Evolutionary conservation across 2,113 vertebrate species (phyloP), one percentile per base, ranked within the genome.

Genomic region (Casuarius casuarius): DNA sequence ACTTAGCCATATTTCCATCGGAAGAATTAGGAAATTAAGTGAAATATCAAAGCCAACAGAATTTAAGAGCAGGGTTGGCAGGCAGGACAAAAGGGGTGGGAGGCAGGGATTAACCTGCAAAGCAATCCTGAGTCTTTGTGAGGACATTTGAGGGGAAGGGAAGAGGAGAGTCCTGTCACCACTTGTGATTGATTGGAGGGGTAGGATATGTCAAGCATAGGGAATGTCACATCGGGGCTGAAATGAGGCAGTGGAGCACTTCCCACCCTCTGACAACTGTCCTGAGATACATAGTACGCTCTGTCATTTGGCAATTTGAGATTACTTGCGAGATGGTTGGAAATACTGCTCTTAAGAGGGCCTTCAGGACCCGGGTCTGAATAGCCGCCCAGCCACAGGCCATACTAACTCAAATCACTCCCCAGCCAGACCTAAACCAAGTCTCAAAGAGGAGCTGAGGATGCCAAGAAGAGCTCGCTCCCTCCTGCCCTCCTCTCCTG

Each of bases 71-170:
- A 51, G n/a, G 12, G 9, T n/a, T 93, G 73, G 56, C 68, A 82
- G 40, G 72, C 35, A 35, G 67, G 52, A n/a, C 2, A 5, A 46
- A 49, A 62, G 8, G 83, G 56, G 26, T 71, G 29, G 67, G 12
- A 52, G 25, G 25, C 31, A 72, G 22, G 25, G 49, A 21, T 25
- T 6, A 38, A 77, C n/a, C n/a, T 42, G 40, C 3, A 0, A 61
- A 81, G 56, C 52, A 35, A 42, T 42, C 48, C 65, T 4, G 1
- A 9, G 7, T n/a, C 61, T 68, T 68, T 0, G 0, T 0, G 1
- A 65, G 65, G 33, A 21, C 1, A 2, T 48, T 18, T 58, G 56
- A 52, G 63, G 61, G 66, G 61, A 82, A 29, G 61, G 33, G 61
- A 46, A 46, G 66, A 33, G 14, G 42, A 29, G 58, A 23, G 58